Conservation (phyloP, 2,113 vertebrate species). For the Cebidichthys violaceus region DNA sequence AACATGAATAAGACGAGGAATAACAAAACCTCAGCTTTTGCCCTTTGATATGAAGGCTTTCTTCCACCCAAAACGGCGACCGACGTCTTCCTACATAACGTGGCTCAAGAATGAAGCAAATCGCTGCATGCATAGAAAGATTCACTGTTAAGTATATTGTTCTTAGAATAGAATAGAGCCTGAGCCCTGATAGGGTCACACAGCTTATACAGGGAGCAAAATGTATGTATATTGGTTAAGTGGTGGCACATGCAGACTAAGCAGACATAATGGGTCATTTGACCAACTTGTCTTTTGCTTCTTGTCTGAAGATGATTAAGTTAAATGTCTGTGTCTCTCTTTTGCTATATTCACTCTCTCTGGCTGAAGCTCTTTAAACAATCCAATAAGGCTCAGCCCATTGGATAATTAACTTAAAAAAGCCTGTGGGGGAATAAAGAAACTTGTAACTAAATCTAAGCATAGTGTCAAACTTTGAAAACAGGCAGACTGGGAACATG, state of each 20-base stretch:
- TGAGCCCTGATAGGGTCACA: slow-evolving; percentile 13
- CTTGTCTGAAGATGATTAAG: slow-evolving; percentile 59
- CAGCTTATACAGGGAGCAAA: slow-evolving; percentile 20
- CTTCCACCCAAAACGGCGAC: slow-evolving; percentile 32
- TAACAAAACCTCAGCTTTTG: slow-evolving; percentile 55
- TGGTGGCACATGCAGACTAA: slow-evolving; percentile 60
- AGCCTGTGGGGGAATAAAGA: slow-evolving; percentile 66
- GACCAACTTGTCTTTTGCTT: slow-evolving; percentile 45
- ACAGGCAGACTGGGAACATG: slow-evolving; percentile 65
- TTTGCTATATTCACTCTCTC: slow-evolving; percentile 23
- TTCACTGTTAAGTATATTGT: slow-evolving; percentile 23
- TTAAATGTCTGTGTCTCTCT: slow-evolving; percentile 44
- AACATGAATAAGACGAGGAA: slow-evolving; percentile 64
- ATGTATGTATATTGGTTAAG: slow-evolving; percentile 62
- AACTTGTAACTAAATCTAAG: slow-evolving; percentile 73
- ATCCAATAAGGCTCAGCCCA: slow-evolving; percentile 63
- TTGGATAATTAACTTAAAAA: slow-evolving; percentile 74
- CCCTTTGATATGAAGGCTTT: slow-evolving; percentile 61
- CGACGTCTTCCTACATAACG: slow-evolving; percentile 35
- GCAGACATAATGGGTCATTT: slow-evolving; percentile 59
- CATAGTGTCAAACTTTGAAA: slow-evolving; percentile 73
- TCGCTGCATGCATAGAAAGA: background rate
- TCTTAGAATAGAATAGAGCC: slow-evolving; percentile 23
- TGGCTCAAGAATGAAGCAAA: slow-evolving; percentile 20
- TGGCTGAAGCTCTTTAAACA: slow-evolving; percentile 50